Evolutionary conservation across 2,888 invertebrate genomes (phyloP).

Genomic region (Ceraclea dissimilis): DNA sequence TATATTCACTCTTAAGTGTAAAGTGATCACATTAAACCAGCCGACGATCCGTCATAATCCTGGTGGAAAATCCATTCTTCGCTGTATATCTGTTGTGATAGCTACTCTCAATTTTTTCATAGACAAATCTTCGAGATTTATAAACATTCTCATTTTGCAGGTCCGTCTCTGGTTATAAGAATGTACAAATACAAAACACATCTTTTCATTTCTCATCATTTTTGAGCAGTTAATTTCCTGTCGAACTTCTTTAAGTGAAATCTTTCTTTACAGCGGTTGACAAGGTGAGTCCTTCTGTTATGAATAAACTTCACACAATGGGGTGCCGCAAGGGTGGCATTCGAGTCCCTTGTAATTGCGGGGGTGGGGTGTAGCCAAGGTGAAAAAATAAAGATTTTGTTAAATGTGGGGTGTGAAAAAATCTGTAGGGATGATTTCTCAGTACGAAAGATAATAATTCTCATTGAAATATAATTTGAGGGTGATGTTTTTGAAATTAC

Average conservation of each 20-base stretch:
- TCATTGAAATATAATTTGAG: neutral
- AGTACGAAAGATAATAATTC: neutral
- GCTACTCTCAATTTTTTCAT: too few species aligned
- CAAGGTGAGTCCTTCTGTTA: neutral
- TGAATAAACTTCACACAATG: neutral
- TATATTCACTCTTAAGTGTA: too few species aligned
- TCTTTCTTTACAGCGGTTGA: conserved; percentile 10
- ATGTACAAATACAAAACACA: neutral
- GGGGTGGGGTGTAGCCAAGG: neutral
- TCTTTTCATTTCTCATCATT: conserved; percentile 30
- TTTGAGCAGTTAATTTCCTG: conserved; percentile 46
- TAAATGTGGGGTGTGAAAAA: neutral
- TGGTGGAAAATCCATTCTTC: too few species aligned
- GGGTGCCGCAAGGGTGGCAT: neutral
- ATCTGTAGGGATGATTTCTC: neutral
- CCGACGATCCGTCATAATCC: too few species aligned
- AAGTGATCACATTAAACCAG: too few species aligned
- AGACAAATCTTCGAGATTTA: too few species aligned
- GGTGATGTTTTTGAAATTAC: neutral
- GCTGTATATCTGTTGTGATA: too few species aligned
- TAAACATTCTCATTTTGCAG: too few species aligned
- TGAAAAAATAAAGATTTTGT: neutral
- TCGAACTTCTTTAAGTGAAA: conserved; percentile 38
- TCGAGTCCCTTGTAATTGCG: neutral
- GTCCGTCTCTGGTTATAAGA: neutral